These are phyloP conservation scores for Drosophila trichaetosa DNA, from an alignment of 2,888 invertebrate genomes.

Conservation along the genomic window DNA sequence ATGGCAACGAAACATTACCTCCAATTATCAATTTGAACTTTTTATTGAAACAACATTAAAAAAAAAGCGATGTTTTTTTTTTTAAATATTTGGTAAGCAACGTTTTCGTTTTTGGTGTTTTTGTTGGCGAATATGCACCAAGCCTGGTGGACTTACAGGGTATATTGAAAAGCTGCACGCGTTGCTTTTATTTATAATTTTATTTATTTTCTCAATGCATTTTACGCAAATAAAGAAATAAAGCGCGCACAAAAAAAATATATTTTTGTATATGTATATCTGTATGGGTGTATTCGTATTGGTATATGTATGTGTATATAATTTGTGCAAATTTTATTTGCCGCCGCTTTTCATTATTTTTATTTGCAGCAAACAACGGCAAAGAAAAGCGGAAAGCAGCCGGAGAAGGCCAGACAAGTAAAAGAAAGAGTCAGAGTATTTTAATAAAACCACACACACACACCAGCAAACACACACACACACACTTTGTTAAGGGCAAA, in stretches of 20 bases:
- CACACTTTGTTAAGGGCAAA: constrained; percentile 63
- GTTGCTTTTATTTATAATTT: constrained; percentile 71
- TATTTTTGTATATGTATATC: constrained; percentile 4
- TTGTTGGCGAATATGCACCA: not conserved
- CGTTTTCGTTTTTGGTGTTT: not conserved
- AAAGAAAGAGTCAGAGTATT: constrained; percentile 49
- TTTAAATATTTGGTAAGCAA: not conserved
- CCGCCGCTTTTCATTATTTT: constrained; percentile 75
- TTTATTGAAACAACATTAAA: not conserved
- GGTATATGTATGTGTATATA: constrained; percentile 47
- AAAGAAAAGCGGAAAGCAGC: constrained; percentile 47
- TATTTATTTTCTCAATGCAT: constrained; percentile 77
- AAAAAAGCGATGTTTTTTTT: not conserved
- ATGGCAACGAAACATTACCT: not conserved
- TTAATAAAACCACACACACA: constrained; percentile 70
- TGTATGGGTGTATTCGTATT: constrained; percentile 27
- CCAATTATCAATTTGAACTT: not conserved
- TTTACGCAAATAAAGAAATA: constrained; percentile 69
- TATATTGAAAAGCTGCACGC: constrained; percentile 41
- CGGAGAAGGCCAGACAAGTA: constrained; percentile 31
- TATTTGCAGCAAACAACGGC: constrained; percentile 61
- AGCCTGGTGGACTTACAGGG: constrained; percentile 16
- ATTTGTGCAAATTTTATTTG: constrained; percentile 79
- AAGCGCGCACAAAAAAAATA: constrained; percentile 44
- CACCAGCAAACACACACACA: constrained; percentile 22